Base-by-base conservation (phyloP, 2,113 vertebrate genomes). In the Tonatia bakeri region DNA sequence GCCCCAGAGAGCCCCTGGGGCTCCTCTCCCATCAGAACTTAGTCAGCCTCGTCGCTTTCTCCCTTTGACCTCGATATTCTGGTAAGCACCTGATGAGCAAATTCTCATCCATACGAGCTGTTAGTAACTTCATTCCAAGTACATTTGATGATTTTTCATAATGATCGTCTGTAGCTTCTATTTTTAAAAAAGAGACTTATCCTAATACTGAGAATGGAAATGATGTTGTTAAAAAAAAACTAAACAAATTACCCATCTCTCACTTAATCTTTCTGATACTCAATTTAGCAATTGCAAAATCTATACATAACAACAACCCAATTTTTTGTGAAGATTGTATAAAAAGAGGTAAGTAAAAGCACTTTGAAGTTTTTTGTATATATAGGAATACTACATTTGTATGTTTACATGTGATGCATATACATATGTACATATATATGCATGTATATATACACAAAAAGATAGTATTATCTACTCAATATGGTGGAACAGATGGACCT, bases 161-260 rank as follows among this genome's bases (percentile, higher is more conserved):
- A 76, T 69, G 90, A 70, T 65, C 45, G 72, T 88, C 40, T 85
- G 80, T 4, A 91, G 11, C n/a, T 56, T 56, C 38, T 93, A 26
- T 89, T 86, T 86, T 82, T 38, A 87, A 83, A 83, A 40, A 20
- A 43, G 17, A 31, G 45, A 80, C 22, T 61, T 81, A 93, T 70
- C 54, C 45, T 70, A 77, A 86, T 95, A 31, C 52, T 87, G 24
- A 94, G n/a, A 91, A 94, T 9, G 59, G 28, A 76, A 95, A 28
- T 38, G 3, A 75, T 56, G 28, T 52, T 59, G 16, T 82, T 7
- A 24, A 1, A 45, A 70, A 13, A 43, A 43, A 14, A 59, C 5
- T 93, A 77, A 88, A 54, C 45, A 88, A 36, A 5, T 4, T 47
- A 17, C 38, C 40, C 28, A 67, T 72, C 72, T 94, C 22, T 72